These are phyloP conservation scores for Rhogogaster chlorosoma DNA, from an alignment of 2,888 invertebrate genomes.

Conservation along the genomic window DNA sequence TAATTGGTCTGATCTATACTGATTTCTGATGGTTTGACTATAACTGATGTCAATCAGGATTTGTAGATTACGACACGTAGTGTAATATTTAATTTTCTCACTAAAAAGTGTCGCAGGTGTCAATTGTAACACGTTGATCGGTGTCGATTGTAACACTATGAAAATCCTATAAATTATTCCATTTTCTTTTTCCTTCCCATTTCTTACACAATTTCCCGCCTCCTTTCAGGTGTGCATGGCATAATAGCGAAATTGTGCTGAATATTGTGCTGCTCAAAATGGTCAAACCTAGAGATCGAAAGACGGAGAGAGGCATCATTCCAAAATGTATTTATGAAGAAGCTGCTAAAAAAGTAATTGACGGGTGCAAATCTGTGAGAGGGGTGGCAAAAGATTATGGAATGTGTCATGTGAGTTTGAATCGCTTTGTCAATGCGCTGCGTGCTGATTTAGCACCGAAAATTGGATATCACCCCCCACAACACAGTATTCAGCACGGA, in stretches of 20 bases:
- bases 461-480: slow-evolving; percentile 27
- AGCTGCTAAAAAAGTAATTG: slow-evolving; percentile 49
- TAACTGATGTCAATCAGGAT: slow-evolving; percentile 12
- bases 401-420: slow-evolving; percentile 2
- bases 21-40: slow-evolving; percentile 28
- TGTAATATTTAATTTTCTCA: neutral
- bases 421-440: slow-evolving; percentile 19
- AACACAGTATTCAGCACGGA: slow-evolving; percentile 50
- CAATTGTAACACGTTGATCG: slow-evolving; percentile 41
- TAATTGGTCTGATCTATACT: slow-evolving; percentile 30
- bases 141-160: slow-evolving; percentile 43
- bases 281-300: slow-evolving; percentile 9
- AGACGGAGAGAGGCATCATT: slow-evolving; percentile 23
- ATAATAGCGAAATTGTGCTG: neutral
- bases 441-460: neutral
- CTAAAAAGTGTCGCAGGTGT: slow-evolving; percentile 17
- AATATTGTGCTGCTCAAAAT: slow-evolving; percentile 32
- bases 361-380: slow-evolving; percentile 52
- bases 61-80: neutral
- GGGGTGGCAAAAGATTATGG: slow-evolving; percentile 3
- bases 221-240: slow-evolving; percentile 7
- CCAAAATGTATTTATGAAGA: slow-evolving; percentile 3
- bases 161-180: slow-evolving; percentile 14
- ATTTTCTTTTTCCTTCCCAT: neutral
- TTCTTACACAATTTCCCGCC: neutral